Evolutionary conservation across 2,797 vertebrate species (phyloP), one percentile per base, ranked within the genome.

Genomic region (Cryptoprocta ferox): DNA sequence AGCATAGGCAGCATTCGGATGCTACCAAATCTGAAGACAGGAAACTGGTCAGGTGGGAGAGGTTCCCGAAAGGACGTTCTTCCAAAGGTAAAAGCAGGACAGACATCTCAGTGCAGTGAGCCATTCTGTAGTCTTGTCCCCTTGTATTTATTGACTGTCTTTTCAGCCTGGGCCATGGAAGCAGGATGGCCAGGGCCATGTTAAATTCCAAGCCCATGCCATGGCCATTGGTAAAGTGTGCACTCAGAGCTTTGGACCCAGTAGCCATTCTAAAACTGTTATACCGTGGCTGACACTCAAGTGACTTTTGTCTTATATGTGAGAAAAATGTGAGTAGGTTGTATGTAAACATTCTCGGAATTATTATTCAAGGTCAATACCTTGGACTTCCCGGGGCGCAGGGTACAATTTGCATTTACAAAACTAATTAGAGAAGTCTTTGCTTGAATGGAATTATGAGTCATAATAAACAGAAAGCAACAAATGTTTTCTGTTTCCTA

Each of bases 361-460:
- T 83, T 84, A 92, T 66, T 89, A 26, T 95, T 75, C 50, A 92
- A 92, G 50, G 32, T 6, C 8, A 63, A 4, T 73, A 16, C 48
- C 11, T 78, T 84, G 35, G 89, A 42, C 32, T 80, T 10, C 32
- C 45, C 56, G 63, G 53, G 56, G 61, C 9, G 61, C 24, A 56
- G 30, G 9, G 14, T 86, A 32, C 8, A 24, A n/a, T 50, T 94
- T 75, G 9, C 80, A 39, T 39, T 78, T 90, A 32, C 28, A 50
- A 83, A 89, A 7, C 45, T 91, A 88, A 50, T 86, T 79, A 85
- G 65, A n/a, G 32, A 53, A 86, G 50, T 89, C 53, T 93, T 92
- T 39, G 53, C 35, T 61, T n/a, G 53, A 91, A 19, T 83, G 65
- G 75, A 93, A 65, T 94, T 83, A 16, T 26, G 42, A 83, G 11